Evolutionary conservation across 1,140 invertebrate genomes (phyloP).

Genomic region (Pissodes strobi): DNA sequence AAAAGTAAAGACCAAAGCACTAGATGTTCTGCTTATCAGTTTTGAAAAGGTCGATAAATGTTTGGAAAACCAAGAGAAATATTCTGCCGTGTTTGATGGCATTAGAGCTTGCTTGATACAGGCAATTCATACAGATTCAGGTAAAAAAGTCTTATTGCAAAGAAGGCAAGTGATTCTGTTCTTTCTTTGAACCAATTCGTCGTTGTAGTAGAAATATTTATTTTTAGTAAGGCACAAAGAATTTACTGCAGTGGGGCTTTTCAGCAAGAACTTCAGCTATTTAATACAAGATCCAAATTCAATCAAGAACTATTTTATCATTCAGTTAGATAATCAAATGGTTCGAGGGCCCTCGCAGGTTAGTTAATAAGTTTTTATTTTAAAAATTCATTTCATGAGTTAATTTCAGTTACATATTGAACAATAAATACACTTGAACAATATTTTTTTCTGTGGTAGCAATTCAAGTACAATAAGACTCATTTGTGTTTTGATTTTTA

Average conservation of each 20-base stretch:
- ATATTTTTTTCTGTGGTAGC: neutral
- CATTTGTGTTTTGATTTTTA: too few species aligned
- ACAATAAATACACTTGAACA: too few species aligned
- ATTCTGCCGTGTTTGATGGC: slow-evolving; percentile 27
- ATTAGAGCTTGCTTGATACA: slow-evolving; percentile 18
- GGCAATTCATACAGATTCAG: slow-evolving; percentile 28
- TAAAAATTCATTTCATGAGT: too few species aligned
- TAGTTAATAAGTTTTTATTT: neutral
- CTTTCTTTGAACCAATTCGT: neutral
- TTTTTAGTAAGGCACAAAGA: slow-evolving; percentile 45
- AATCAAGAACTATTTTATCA: slow-evolving; percentile 30
- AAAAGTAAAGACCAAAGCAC: slow-evolving; percentile 40
- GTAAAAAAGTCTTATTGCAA: slow-evolving; percentile 35
- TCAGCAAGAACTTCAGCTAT: slow-evolving; percentile 39
- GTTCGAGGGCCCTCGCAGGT: slow-evolving; percentile 10
- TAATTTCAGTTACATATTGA: too few species aligned
- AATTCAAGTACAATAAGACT: too few species aligned
- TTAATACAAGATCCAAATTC: slow-evolving; percentile 24
- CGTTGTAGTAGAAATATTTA: neutral
- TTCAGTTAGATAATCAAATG: slow-evolving; percentile 36
- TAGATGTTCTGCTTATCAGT: slow-evolving; percentile 36
- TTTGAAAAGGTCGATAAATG: slow-evolving; percentile 37
- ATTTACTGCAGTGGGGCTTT: slow-evolving; percentile 36
- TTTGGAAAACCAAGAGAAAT: slow-evolving; percentile 26
- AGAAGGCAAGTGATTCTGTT: neutral